A percentile compares a stretch with the other conserved stretches of the same genome.
These are phyloP conservation scores for Frankliniella fusca DNA, from an alignment of 2,888 invertebrate species.

Conservation along the genomic window DNA sequence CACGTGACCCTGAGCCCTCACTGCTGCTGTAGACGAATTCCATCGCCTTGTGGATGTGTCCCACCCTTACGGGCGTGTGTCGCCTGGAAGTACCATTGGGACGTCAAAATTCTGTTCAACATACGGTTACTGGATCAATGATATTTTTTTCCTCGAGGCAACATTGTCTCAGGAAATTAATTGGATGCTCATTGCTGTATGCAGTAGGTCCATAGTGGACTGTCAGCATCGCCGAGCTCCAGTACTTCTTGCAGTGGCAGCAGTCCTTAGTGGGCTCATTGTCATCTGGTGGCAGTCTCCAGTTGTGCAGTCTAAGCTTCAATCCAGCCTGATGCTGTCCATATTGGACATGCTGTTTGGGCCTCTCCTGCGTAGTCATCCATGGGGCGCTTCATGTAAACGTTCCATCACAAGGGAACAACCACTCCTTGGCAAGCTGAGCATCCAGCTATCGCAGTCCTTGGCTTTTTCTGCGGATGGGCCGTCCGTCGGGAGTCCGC, in stretches of 20 bases:
- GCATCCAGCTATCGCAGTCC: too few species aligned
- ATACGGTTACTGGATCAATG: too few species aligned
- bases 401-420: neutral
- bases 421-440: neutral
- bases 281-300: neutral
- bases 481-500: too few species aligned
- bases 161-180: too few species aligned
- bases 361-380: neutral
- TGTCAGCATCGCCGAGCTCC: neutral
- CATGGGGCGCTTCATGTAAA: neutral
- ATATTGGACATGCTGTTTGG: too few species aligned
- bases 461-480: too few species aligned
- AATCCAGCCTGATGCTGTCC: too few species aligned
- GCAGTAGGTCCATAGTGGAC: neutral
- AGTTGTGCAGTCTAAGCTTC: neutral
- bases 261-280: neutral
- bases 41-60: neutral
- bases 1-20: conserved; percentile 12
- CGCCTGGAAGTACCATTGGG: neutral
- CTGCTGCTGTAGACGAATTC: neutral
- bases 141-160: too few species aligned
- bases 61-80: neutral
- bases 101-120: neutral
- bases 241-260: neutral
- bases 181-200: neutral